Percentiles rank a stretch among this genome's conserved stretches.
Conservation (phyloP, 1,140 invertebrate genomes). For the Conus betulinus region DNA sequence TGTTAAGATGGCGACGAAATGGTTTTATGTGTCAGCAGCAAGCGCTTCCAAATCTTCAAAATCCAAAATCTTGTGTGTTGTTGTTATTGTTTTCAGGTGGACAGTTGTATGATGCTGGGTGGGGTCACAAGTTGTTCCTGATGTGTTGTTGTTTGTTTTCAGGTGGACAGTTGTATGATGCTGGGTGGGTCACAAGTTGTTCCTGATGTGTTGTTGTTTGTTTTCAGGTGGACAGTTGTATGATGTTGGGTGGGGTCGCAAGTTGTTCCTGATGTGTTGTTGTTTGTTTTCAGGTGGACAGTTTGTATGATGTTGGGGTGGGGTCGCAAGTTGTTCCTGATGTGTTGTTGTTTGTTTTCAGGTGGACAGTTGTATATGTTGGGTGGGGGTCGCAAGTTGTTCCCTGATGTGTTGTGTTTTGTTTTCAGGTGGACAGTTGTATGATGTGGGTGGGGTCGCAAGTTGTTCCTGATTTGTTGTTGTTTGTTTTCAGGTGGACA, state of each 20-base stretch:
- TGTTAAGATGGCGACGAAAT: no score
- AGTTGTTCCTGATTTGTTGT: conserved; percentile 66
- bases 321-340: not conserved
- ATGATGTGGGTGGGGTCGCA: conserved; percentile 71
- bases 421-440: conserved; percentile 58
- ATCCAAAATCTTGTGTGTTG: no score
- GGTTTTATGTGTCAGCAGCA: no score
- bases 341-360: no score
- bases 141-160: conserved; percentile 41
- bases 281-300: no score
- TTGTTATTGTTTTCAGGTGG: no score
- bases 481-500: conserved; percentile 41
- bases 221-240: not conserved
- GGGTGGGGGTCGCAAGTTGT: no score
- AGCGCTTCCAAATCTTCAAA: no score
- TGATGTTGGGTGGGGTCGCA: conserved; percentile 60
- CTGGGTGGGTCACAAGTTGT: conserved; percentile 66
- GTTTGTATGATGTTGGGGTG: no score
- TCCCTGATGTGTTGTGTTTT: conserved; percentile 65
- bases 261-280: conserved; percentile 65
- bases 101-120: conserved; percentile 36
- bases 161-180: not conserved
- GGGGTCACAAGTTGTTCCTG: conserved; percentile 68
- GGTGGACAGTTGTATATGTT: no score
- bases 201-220: conserved; percentile 54